phyloP scores from a whole-genome alignment of 2,797 vertebrate genomes.

The Nannoperca obscura region DNA sequence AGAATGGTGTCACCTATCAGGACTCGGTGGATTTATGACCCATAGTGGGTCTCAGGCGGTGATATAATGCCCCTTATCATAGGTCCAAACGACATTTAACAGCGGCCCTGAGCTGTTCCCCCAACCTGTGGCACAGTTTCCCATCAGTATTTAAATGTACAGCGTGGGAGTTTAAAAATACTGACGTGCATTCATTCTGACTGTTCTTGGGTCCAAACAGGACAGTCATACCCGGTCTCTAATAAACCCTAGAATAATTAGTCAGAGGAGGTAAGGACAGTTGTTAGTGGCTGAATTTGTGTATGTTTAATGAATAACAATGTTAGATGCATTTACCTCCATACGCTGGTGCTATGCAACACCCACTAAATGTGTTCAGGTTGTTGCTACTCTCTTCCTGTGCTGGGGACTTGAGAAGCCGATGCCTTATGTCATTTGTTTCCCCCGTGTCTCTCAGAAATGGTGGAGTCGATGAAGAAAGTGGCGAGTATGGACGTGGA shows the following conservation, averaged over 20 bases:
- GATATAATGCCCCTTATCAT: too few species aligned
- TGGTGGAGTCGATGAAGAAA: slow-evolving; percentile 98
- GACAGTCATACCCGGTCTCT: too few species aligned
- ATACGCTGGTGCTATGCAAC: too few species aligned
- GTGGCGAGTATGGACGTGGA: slow-evolving; percentile 95
- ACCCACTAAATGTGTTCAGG: too few species aligned
- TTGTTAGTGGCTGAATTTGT: too few species aligned
- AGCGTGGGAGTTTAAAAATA: not conserved
- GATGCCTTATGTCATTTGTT: not conserved
- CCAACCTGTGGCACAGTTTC: not conserved
- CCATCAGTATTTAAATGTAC: not conserved
- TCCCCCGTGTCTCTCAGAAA: slow-evolving; percentile 85
- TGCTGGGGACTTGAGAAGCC: not conserved
- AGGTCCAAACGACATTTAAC: slow-evolving; percentile 1
- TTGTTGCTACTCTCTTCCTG: too few species aligned
- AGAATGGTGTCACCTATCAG: slow-evolving; percentile 21
- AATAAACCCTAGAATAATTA: not conserved
- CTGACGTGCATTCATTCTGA: not conserved
- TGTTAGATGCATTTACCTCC: too few species aligned
- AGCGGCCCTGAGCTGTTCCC: not conserved
- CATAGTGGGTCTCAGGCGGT: too few species aligned
- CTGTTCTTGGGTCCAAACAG: too few species aligned
- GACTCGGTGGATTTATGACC: slow-evolving; percentile 4
- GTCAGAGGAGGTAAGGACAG: too few species aligned
- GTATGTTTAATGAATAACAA: too few species aligned